A percentile compares a stretch with the other conserved stretches of the same genome.
These are phyloP conservation scores for Cotesia vestalis DNA, from an alignment of 1,140 invertebrate species.

Conservation along the genomic window DNA sequence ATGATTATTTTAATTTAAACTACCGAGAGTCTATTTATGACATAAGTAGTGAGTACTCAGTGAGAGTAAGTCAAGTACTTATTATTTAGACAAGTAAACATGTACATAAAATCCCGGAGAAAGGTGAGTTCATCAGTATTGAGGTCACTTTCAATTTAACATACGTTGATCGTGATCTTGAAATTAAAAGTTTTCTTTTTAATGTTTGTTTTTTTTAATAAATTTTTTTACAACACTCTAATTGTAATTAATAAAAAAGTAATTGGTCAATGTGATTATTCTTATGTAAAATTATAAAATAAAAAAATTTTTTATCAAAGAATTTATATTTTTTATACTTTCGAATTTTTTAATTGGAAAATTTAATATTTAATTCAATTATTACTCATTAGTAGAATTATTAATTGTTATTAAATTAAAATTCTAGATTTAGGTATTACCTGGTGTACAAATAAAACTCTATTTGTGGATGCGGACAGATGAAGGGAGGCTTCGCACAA, in stretches of 20 bases:
- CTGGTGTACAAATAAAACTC: constrained; percentile 86
- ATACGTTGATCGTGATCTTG: constrained; percentile 64
- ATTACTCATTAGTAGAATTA: not conserved
- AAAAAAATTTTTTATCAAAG: no score
- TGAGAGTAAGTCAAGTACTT: constrained; percentile 2
- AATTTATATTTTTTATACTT: not conserved
- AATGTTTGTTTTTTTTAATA: not conserved
- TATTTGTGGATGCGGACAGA: constrained; percentile 82
- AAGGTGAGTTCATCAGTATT: constrained; percentile 56
- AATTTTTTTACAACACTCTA: no score
- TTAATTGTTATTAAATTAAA: constrained; percentile 14
- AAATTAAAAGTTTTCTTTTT: constrained; percentile 53
- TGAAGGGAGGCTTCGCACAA: constrained; percentile 80
- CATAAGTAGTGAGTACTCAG: not conserved
- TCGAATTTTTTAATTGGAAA: not conserved
- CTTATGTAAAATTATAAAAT: no score
- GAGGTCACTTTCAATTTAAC: constrained; percentile 62
- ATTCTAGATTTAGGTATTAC: constrained; percentile 59
- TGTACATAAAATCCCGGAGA: constrained; percentile 46
- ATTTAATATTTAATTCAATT: not conserved
- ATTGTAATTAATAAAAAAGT: no score
- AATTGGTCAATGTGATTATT: no score
- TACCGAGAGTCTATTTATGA: not conserved
- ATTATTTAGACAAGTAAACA: constrained; percentile 18
- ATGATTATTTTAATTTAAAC: constrained; percentile 3